Conservation (phyloP, 1,140 invertebrate species). For the Pomacea maculata region DNA sequence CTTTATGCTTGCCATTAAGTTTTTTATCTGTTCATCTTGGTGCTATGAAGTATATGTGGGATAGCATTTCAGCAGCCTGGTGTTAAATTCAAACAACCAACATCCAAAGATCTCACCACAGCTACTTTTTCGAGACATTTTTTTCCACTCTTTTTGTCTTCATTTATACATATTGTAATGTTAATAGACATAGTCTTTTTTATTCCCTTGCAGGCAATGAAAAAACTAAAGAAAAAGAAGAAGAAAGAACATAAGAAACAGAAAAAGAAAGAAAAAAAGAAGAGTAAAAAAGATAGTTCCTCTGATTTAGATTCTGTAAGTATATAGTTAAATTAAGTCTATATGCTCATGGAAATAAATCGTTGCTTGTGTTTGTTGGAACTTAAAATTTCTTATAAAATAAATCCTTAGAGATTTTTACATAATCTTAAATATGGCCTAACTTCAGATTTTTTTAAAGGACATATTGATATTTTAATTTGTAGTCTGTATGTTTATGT, state of each 20-base stretch:
- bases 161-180: slow-evolving; percentile 2
- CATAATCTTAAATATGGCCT: too few relatives aligned
- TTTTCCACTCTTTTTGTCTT: background rate
- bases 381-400: too few relatives aligned
- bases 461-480: too few relatives aligned
- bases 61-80: background rate
- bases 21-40: background rate
- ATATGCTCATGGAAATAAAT: too few relatives aligned
- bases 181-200: background rate
- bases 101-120: background rate
- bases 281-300: slow-evolving; percentile 31
- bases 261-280: slow-evolving; percentile 47
- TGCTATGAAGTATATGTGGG: background rate
- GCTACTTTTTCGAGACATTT: background rate
- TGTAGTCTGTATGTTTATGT: too few relatives aligned
- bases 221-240: slow-evolving; percentile 36
- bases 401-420: too few relatives aligned
- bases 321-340: too few relatives aligned
- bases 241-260: slow-evolving; percentile 47
- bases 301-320: slow-evolving; percentile 17
- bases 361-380: too few relatives aligned
- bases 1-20: background rate
- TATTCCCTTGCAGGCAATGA: slow-evolving; percentile 27
- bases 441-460: too few relatives aligned
- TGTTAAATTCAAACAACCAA: background rate